phyloP scores from a whole-genome alignment of 2,888 invertebrate genomes.

The Chloroclystis v-ata region DNA sequence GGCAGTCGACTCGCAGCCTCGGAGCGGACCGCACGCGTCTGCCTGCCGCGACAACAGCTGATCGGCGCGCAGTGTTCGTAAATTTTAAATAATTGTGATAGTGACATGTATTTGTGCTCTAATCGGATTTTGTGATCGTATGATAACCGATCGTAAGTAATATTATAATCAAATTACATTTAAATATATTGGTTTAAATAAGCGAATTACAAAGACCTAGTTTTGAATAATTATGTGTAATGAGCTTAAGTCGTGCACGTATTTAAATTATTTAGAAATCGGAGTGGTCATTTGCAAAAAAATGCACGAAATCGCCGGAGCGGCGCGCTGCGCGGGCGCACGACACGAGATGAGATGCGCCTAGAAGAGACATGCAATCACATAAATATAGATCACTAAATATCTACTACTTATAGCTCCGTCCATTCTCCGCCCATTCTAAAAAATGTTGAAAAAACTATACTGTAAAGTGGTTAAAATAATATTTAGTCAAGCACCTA shows the following conservation, averaged over 20 bases:
- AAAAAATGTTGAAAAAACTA: too few relatives aligned
- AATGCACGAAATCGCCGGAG: conserved; percentile 70
- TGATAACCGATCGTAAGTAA: conserved; percentile 60
- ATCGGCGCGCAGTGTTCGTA: conserved; percentile 47
- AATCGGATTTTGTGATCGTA: conserved; percentile 66
- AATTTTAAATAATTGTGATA: conserved; percentile 54
- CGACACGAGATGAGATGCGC: conserved; percentile 38
- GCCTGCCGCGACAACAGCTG: conserved; percentile 29
- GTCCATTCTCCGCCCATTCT: too few relatives aligned
- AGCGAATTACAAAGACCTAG: conserved; percentile 48
- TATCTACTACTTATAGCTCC: background rate
- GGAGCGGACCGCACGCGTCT: conserved; percentile 35
- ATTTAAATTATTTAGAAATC: conserved; percentile 78
- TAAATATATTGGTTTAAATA: conserved; percentile 1
- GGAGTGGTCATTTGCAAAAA: conserved; percentile 69
- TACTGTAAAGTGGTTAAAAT: too few relatives aligned
- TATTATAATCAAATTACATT: background rate
- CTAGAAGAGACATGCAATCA: conserved; percentile 32
- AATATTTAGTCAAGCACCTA: too few relatives aligned
- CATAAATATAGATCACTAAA: background rate
- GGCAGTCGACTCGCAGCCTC: conserved; percentile 54
- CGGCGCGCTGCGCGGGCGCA: conserved; percentile 47
- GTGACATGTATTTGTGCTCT: conserved; percentile 73
- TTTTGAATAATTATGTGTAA: conserved; percentile 61
- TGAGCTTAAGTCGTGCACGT: conserved; percentile 63